phyloP scores from a whole-genome alignment of 1,140 invertebrate species.

The Drosophila hydei region DNA sequence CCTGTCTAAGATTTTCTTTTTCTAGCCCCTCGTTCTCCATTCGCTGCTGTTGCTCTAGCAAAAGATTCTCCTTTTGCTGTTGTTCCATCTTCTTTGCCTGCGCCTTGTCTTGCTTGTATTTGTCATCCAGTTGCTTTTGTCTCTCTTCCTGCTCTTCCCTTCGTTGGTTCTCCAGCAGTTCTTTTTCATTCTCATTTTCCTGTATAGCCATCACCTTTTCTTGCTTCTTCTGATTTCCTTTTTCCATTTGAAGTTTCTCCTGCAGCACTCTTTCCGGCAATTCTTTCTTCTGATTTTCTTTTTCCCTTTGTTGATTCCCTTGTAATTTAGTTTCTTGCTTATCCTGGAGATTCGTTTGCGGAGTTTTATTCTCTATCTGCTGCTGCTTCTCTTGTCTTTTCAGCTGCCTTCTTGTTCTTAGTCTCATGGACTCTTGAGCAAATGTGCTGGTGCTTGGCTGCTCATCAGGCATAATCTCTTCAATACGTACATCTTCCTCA shows the following conservation, averaged over 20 bases:
- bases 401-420: background rate
- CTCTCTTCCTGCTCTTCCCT: background rate
- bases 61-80: background rate
- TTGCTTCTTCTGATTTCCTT: background rate
- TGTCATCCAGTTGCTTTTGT: background rate
- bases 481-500: too few relatives aligned
- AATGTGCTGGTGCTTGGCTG: constrained; percentile 44
- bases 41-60: background rate
- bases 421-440: constrained; percentile 1
- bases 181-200: background rate
- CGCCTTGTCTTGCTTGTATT: background rate
- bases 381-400: too few relatives aligned
- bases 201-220: too few relatives aligned
- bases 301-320: too few relatives aligned
- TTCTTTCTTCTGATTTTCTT: too few relatives aligned
- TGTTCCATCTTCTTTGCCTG: background rate
- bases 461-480: constrained; percentile 1
- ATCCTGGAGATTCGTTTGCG: too few relatives aligned
- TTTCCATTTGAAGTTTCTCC: background rate
- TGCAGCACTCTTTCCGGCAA: background rate
- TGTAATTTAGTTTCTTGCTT: too few relatives aligned
- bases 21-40: background rate
- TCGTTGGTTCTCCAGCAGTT: background rate
- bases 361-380: background rate
- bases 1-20: constrained; percentile 13